Evolutionary conservation across 2,797 vertebrate species (phyloP), one percentile per base, ranked within the genome.

Genomic region (Menidia menidia): DNA sequence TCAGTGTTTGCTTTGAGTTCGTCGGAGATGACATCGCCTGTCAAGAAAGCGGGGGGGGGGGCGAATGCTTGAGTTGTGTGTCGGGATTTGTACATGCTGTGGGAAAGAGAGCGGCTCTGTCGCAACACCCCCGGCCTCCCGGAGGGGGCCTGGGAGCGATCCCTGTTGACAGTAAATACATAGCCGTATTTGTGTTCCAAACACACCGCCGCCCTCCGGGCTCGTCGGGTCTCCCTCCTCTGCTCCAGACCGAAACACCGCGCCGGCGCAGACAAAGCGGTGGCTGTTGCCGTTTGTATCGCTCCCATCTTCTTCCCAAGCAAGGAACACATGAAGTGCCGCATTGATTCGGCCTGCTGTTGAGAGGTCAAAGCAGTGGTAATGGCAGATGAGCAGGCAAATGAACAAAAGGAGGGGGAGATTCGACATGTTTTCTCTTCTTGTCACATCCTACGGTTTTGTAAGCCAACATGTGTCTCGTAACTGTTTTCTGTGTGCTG

Each of bases 141-240:
- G 45, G 4, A 25, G 25, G 48, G 35, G 2, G 65, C 65, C 74
- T 18, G 14, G 61, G 59, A 78, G 69, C 43, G 25, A 60, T 71
- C 75, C 55, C 61, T 90, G 90, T 92, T 93, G 90, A 87, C 72
- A 87, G 85, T 92, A 85, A 92, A 91, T 75, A 89, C 75, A 68
- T 64, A 54, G 48, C 74, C 62, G 67, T 91, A 79, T 94, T 92
- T 92, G 61, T 75, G 69, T 80, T 77, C 75, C 19, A 89, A 91
- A 90, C 91, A 89, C 61, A 71, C 19, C 2, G 64, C 79, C 43
- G 61, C 60, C 72, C 75, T 84, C 78, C 59, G 68, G 25, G 52
- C 80, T 79, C 76, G 76, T 81, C 50, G 42, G 77, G 47, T 53
- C 56, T 67, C 25, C 25, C 33, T 9, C 0, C 25, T 71, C 57